Conservation (phyloP, 2,888 invertebrate species). For the Yponomeuta evonymella region DNA sequence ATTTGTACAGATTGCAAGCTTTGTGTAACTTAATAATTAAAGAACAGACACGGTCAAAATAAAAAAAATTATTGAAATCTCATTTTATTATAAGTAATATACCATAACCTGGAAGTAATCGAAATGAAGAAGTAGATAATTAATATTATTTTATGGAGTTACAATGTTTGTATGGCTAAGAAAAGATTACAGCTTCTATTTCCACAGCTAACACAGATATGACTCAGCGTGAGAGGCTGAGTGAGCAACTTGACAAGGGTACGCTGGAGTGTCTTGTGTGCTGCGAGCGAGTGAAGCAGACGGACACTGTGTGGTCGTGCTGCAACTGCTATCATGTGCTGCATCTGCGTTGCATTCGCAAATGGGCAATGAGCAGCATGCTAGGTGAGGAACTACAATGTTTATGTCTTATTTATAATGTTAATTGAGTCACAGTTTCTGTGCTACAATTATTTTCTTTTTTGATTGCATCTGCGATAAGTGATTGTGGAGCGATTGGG, state of each 20-base stretch:
- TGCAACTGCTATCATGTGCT: conserved; percentile 93
- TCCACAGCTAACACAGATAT: conserved; percentile 66
- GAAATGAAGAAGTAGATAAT: no score
- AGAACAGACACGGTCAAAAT: no score
- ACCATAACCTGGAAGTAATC: no score
- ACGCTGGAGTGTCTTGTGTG: conserved; percentile 96
- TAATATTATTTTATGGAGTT: no score
- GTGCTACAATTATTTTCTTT: background rate
- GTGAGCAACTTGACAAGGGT: conserved; percentile 87
- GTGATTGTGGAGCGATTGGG: no score
- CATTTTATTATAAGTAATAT: no score
- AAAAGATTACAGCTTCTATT: no score
- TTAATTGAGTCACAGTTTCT: background rate
- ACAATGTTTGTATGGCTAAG: no score
- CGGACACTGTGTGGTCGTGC: conserved; percentile 93
- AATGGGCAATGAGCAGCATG: conserved; percentile 93
- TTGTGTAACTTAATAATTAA: no score
- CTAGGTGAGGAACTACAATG: conserved; percentile 61
- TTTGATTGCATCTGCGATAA: no score
- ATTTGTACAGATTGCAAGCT: no score
- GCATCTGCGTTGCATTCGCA: conserved; percentile 91
- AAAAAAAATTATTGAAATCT: no score
- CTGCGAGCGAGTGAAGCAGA: conserved; percentile 88
- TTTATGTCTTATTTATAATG: background rate
- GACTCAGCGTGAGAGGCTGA: conserved; percentile 89